A percentile compares a stretch with the other conserved stretches of the same genome.
phyloP scores from a whole-genome alignment of 2,888 invertebrate species.

The Caenorhabditis uteleia region DNA sequence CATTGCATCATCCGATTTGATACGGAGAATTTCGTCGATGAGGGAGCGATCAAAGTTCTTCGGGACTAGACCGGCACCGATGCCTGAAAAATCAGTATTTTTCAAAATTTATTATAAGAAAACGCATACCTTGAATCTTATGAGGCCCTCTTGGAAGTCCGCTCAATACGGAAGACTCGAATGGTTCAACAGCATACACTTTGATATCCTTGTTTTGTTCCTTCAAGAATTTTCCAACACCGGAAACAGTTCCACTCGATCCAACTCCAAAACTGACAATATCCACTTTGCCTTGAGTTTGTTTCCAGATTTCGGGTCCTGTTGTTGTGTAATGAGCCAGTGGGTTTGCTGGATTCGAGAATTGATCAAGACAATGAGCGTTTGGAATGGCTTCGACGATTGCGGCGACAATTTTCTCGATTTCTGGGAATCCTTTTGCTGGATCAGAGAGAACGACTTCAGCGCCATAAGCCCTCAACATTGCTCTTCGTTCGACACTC shows the following conservation, averaged over 20 bases:
- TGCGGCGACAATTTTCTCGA: constrained; percentile 21
- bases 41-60: constrained; percentile 32
- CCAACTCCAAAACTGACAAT: constrained; percentile 64
- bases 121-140: constrained; percentile 46
- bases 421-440: constrained; percentile 34
- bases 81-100: constrained; percentile 24
- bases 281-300: constrained; percentile 65
- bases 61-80: constrained; percentile 54
- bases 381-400: constrained; percentile 42
- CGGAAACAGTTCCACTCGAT: constrained; percentile 60
- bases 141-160: constrained; percentile 44
- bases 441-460: constrained; percentile 44
- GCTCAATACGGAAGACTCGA: constrained; percentile 49
- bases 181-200: constrained; percentile 49
- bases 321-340: constrained; percentile 63
- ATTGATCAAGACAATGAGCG: constrained; percentile 49
- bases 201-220: constrained; percentile 43
- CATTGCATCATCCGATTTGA: constrained; percentile 46
- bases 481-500: constrained; percentile 61
- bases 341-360: constrained; percentile 63
- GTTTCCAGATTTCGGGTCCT: constrained; percentile 68
- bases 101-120: neutral
- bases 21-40: constrained; percentile 32
- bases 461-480: constrained; percentile 60
- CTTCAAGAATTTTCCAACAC: constrained; percentile 40